Evolutionary conservation across 2,113 vertebrate species (phyloP), one percentile per base, ranked within the genome.

Genomic region (Telmatochromis brichardi): DNA sequence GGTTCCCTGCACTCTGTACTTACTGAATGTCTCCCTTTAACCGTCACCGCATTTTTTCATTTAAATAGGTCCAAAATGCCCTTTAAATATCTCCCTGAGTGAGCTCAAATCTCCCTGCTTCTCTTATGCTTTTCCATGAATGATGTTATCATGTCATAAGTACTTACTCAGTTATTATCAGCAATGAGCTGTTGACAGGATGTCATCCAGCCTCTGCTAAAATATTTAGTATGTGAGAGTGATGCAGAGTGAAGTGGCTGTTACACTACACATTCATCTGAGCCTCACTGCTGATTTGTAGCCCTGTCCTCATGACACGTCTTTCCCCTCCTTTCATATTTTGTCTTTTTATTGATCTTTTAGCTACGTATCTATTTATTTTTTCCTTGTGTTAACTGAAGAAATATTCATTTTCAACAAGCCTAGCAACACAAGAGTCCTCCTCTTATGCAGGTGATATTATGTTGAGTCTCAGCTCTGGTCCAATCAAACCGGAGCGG

Each of bases 11-110:
- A 81, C 50, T 79, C 60, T 85, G 55, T 82, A 81, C 47, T 78
- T 89, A 28, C 86, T 37, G 71, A 88, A 82, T 82, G 81, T 85
- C 40, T 92, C 87, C 40, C 79, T 84, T 80, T 80, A 60, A 89
- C 42, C 23, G 31, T 81, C 82, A 84, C 82, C 83, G 6, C 14
- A 10, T 76, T 68, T 82, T 87, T 54, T 83, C 26, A 45, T 88
- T 92, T 50, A 81, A 90, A 83, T 57, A 45, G 65, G 86, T 86
- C 78, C 54, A 81, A 68, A 76, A 17, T 85, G 86, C 51, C 80
- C 81, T 93, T 86, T 85, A 73, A 89, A 86, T 45, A 19, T 81
- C 45, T 82, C 50, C 17, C 33, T 5, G 21, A 33, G 40, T 71
- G 68, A 83, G n/a, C 35, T 85, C 15, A 51, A 28, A 80, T 81